Evolutionary conservation across 2,888 invertebrate species (phyloP).

Genomic region (Thelaira solivaga): DNA sequence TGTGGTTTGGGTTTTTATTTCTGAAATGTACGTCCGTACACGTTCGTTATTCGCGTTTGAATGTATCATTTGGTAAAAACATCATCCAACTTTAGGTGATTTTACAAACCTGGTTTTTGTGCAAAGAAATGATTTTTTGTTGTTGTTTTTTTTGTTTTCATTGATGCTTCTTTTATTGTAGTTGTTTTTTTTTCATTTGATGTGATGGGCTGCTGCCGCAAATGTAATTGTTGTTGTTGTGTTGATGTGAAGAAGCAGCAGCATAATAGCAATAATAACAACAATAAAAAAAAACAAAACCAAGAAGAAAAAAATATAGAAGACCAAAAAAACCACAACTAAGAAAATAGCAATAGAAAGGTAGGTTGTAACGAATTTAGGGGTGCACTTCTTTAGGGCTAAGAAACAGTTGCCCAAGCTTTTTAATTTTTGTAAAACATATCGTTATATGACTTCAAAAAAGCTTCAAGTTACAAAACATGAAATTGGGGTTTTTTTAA

Average conservation of each 20-base stretch:
- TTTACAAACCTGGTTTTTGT: conserved; percentile 60
- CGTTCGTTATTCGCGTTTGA: conserved; percentile 77
- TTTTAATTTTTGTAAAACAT: too few species aligned
- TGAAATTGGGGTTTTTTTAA: too few species aligned
- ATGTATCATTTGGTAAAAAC: conserved; percentile 76
- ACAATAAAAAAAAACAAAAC: conserved; percentile 30
- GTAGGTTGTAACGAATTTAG: too few species aligned
- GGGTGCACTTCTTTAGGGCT: too few species aligned
- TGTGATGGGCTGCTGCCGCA: conserved; percentile 23
- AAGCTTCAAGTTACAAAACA: too few species aligned
- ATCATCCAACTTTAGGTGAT: conserved; percentile 75
- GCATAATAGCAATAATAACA: conserved; percentile 36
- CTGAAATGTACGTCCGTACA: conserved; percentile 73
- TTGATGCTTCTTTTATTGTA: conserved; percentile 35
- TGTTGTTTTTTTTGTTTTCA: conserved; percentile 7
- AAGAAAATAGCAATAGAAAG: conserved; percentile 18
- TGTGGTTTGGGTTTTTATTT: not conserved
- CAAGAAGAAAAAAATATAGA: conserved; percentile 28
- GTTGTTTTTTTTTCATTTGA: conserved; percentile 1
- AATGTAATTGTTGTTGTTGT: not conserved
- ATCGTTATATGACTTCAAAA: too few species aligned
- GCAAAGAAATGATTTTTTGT: conserved; percentile 59
- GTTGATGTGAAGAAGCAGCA: conserved; percentile 44
- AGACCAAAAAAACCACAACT: conserved; percentile 19
- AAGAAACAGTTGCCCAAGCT: too few species aligned